These are phyloP conservation scores for Rhaphigaster nebulosa DNA, from an alignment of 2,888 invertebrate genomes.

Conservation along the genomic window DNA sequence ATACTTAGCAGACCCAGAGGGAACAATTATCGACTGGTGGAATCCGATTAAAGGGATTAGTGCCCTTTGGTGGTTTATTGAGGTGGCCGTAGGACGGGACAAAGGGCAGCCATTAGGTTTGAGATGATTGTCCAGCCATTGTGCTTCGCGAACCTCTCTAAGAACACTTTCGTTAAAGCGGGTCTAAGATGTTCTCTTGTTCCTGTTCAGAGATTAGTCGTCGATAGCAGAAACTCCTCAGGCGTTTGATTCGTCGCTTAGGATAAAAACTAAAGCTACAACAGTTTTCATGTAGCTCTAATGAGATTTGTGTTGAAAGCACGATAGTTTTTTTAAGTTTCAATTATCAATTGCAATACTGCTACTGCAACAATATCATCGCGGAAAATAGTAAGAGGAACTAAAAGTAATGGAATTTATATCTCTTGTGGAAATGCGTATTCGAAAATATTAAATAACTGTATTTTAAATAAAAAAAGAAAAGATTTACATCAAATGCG, in stretches of 20 bases:
- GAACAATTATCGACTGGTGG: background rate
- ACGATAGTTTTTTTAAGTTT: too few species aligned
- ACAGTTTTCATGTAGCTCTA: too few species aligned
- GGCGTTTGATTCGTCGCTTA: background rate
- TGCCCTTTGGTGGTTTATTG: constrained; percentile 17
- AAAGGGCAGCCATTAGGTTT: constrained; percentile 21
- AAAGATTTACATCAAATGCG: too few species aligned
- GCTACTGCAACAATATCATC: too few species aligned
- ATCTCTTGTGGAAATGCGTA: too few species aligned
- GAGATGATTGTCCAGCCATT: background rate
- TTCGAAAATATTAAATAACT: too few species aligned
- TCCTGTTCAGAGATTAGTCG: background rate
- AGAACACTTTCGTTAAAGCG: background rate
- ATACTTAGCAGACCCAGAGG: background rate
- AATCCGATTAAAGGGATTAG: constrained; percentile 22
- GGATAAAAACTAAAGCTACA: background rate
- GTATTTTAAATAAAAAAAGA: too few species aligned
- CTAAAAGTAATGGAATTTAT: too few species aligned
- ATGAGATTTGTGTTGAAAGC: too few species aligned
- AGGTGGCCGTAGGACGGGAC: background rate
- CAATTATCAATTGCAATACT: too few species aligned
- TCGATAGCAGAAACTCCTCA: background rate
- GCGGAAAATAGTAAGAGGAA: too few species aligned
- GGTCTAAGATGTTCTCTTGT: background rate
- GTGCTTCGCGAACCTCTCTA: background rate